Evolutionary conservation across 2,888 invertebrate genomes (phyloP), one percentile per base, ranked within the genome.

Genomic region (Caenorhabditis macrosperma): DNA sequence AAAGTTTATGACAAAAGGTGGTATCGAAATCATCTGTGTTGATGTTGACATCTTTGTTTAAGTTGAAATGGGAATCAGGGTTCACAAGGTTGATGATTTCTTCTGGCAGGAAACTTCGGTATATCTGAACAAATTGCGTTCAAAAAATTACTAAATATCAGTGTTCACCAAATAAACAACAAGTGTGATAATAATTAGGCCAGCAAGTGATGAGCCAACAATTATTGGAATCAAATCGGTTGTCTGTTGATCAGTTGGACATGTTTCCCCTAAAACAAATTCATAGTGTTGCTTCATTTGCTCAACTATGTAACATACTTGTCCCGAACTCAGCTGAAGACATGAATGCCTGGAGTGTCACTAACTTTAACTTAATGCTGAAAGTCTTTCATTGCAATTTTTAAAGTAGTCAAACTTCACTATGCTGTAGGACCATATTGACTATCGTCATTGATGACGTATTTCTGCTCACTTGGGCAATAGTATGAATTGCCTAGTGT

Each of bases 191-290:
- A 84, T 63, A 10, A 84, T 82, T 9, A 86, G 50, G 5, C 81
- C 82, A n/a, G 86, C 82, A 12, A 86, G 71, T 1, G 66, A 67
- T 9, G 80, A 81, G 33, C 83, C 83, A 33, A 86, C 84, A 35
- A 85, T 84, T 2, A 86, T 79, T 6, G 86, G 85, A 22, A 86
- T 78, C 10, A 77, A 55, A 55, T 86, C 86, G n/a, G 82, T 78
- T 17, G 66, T 75, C 10, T 44, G 69, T 61, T 86, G 85, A 59
- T 86, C 86, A 6, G 74, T 79, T 10, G 83, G 66, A 61, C 86
- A 86, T 0, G 63, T 81, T 54, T 69, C 64, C 35, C 69, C 86
- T 86, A 76, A 26, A 74, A 67, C 41, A 41, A 24, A 59, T 17
- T 26, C n/a, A 52, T 41, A 41, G 1, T 15, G 15, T 46, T 6